Conservation (phyloP, 1,140 invertebrate genomes). For the Adelges cooleyi region DNA sequence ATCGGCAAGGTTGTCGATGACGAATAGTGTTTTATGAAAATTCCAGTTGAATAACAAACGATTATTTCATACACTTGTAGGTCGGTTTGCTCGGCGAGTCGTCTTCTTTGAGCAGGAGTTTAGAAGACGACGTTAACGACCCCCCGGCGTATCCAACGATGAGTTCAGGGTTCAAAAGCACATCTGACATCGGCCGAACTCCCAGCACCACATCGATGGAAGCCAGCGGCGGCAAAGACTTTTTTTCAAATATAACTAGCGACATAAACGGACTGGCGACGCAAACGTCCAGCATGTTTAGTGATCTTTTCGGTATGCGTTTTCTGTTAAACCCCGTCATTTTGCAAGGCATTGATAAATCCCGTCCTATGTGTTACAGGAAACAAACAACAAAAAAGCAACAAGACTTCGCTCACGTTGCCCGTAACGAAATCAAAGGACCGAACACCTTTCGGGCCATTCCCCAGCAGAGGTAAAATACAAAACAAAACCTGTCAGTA, state of each 20-base stretch:
- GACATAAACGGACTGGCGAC: slow-evolving; percentile 81
- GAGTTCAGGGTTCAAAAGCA: background rate
- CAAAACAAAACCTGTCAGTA: too few relatives aligned
- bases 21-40: too few relatives aligned
- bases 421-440: slow-evolving; percentile 43
- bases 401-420: slow-evolving; percentile 32
- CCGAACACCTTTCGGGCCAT: slow-evolving; percentile 57
- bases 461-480: slow-evolving; percentile 46
- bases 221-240: slow-evolving; percentile 52
- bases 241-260: slow-evolving; percentile 78
- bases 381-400: slow-evolving; percentile 10
- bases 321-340: too few relatives aligned
- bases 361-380: background rate
- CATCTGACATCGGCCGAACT: background rate
- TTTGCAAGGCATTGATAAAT: background rate
- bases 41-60: too few relatives aligned
- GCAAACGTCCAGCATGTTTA: slow-evolving; percentile 82
- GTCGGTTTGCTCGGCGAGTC: slow-evolving; percentile 16
- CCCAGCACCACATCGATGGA: slow-evolving; percentile 30
- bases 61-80: too few relatives aligned
- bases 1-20: slow-evolving; percentile 37
- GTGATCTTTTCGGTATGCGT: slow-evolving; percentile 72
- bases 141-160: background rate
- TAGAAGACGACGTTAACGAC: background rate
- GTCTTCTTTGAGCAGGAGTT: background rate